Conservation (phyloP, 2,113 vertebrate species). For the Limnothrissa miodon region DNA sequence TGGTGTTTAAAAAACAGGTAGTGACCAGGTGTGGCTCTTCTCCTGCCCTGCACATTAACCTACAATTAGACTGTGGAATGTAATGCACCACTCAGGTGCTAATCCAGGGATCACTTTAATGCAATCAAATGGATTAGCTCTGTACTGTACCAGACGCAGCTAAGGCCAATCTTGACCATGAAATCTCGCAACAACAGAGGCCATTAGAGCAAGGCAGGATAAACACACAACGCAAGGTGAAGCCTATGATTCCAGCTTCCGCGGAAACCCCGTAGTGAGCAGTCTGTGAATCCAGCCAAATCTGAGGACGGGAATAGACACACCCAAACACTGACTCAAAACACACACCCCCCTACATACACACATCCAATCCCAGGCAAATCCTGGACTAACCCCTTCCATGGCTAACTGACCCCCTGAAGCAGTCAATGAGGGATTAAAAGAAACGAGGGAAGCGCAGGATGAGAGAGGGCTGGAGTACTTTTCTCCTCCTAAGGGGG, state of each 20-base stretch:
- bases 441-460: slow-evolving; percentile 27
- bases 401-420: slow-evolving; percentile 39
- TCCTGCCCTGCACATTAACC: background rate
- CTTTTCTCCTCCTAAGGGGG: background rate
- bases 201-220: slow-evolving; percentile 22
- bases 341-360: slow-evolving; percentile 12
- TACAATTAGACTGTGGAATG: background rate
- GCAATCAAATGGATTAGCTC: slow-evolving; percentile 60
- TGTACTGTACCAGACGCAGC: slow-evolving; percentile 17
- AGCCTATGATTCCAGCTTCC: background rate
- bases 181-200: slow-evolving; percentile 33
- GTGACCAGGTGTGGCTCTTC: background rate
- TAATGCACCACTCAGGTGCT: slow-evolving; percentile 47
- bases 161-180: background rate
- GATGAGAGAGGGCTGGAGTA: background rate
- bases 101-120: slow-evolving; percentile 63
- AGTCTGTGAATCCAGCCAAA: slow-evolving; percentile 26
- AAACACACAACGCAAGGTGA: too few species aligned
- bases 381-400: slow-evolving; percentile 54
- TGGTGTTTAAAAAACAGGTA: too few species aligned
- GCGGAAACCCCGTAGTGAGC: background rate
- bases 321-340: slow-evolving; percentile 9
- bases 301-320: slow-evolving; percentile 41
- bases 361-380: slow-evolving; percentile 42
- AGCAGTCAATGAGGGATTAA: slow-evolving; percentile 63